These are phyloP conservation scores for Onthophagus sagittarius DNA, from an alignment of 2,888 invertebrate species.

Conservation along the genomic window DNA sequence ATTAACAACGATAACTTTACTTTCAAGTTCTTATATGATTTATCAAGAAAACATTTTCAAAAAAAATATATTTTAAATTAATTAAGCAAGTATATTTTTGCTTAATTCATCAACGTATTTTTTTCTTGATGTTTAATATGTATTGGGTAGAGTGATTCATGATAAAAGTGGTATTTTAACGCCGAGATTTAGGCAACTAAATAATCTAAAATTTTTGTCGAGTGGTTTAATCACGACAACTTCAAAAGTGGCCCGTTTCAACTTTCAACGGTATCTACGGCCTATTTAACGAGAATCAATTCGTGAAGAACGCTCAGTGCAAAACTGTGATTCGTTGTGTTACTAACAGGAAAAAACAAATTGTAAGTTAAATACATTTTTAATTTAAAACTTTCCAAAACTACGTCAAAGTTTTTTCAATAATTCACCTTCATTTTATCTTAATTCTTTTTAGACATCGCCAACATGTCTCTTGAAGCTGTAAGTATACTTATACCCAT, in stretches of 20 bases:
- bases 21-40: too few relatives aligned
- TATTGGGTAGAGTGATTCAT: too few relatives aligned
- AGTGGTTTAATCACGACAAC: background rate
- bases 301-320: background rate
- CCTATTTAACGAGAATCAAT: background rate
- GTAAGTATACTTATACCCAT: background rate
- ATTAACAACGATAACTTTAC: too few relatives aligned
- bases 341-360: background rate
- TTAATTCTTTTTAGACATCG: background rate
- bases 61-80: too few relatives aligned
- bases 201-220: background rate
- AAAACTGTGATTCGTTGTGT: conserved; percentile 8
- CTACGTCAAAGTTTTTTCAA: background rate
- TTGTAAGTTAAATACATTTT: background rate
- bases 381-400: background rate
- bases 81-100: too few relatives aligned
- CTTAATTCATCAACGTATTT: too few relatives aligned
- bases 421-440: background rate
- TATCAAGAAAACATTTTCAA: too few relatives aligned
- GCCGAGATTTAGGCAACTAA: background rate
- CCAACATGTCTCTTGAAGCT: conserved; percentile 8
- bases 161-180: too few relatives aligned
- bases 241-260: background rate
- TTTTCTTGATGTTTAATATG: too few relatives aligned
- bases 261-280: background rate